Evolutionary conservation across 2,113 vertebrate species (phyloP).

Genomic region (Cisticola juncidis): DNA sequence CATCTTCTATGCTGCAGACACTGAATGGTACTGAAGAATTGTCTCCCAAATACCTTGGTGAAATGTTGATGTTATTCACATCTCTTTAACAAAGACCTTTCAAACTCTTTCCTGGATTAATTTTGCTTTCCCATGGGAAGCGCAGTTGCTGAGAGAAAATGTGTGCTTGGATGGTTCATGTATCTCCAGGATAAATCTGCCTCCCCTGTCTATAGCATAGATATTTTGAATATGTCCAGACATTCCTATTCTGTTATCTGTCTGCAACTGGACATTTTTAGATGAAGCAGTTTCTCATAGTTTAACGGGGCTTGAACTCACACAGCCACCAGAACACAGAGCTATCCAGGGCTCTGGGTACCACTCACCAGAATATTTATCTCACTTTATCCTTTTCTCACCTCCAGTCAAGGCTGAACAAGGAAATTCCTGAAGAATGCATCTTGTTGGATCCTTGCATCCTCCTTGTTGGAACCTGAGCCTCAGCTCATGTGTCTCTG

Average conservation of each 20-base stretch:
- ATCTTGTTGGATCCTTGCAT: neutral
- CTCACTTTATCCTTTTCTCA: neutral
- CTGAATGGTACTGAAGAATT: neutral
- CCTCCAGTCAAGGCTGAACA: neutral
- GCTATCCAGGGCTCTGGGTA: neutral
- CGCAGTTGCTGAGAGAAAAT: neutral
- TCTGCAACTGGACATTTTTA: neutral
- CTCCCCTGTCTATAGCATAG: neutral
- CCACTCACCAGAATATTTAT: neutral
- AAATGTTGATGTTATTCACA: neutral
- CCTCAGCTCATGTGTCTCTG: neutral
- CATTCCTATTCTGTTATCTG: neutral
- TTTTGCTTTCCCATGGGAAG: neutral
- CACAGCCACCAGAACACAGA: neutral
- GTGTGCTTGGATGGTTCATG: neutral
- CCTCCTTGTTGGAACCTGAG: too few relatives aligned
- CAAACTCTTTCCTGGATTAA: neutral
- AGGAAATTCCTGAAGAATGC: conserved; percentile 34
- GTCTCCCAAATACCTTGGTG: neutral
- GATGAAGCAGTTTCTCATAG: neutral
- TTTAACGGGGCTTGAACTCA: neutral
- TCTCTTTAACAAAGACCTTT: neutral
- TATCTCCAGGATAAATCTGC: neutral
- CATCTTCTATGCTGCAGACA: neutral
- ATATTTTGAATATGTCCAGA: neutral